Base-by-base conservation (phyloP, 2,797 vertebrate genomes). In the Odontamblyopus lacepedii region DNA sequence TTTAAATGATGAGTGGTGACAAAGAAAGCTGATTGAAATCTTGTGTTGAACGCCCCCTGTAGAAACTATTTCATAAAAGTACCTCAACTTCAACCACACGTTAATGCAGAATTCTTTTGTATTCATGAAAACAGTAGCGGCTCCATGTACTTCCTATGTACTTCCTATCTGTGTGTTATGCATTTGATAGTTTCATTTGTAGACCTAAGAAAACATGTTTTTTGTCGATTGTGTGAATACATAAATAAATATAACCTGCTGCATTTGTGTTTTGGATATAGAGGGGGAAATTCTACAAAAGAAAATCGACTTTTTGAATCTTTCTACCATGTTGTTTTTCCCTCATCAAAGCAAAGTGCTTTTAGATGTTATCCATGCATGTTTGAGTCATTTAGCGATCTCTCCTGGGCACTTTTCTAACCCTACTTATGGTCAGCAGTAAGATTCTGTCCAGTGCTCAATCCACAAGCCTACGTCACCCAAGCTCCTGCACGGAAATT, bases 111-210 rank as follows among this genome's bases (percentile, higher is more conserved):
- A 11, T 27, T 61, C 35, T 2, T 32, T 60, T 51, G 48, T 48
- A 2, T 32, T 73, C 75, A 53, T n/a, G 18, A 63, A 65, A 62
- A 72, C 57, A 9, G 35, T 68, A 69, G 35, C 0, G 0, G 71
- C 23, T 35, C 6, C 55, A 26, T 67, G 62, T 63, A 41, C 68
- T 69, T 75, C 51, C 77, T 81, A 79, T 53, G 67, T 35, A 35
- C 32, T 35, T 35, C 69, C 19, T 77, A 8, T 63, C 23, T 57
- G 23, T 26, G n/a, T 8, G 23, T 27, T 57, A 5, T 12, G 23
- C 55, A 57, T 57, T 57, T n/a, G 26, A 26, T 12, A 56, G 53
- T 26, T 12, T 57, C 23, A n/a, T 0, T 15, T 44, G 41, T 44
- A 56, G 23, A 56, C n/a, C 23, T 9, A 35, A 23, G 23, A 56